Evolutionary conservation across 2,797 vertebrate genomes (phyloP).

Genomic region (Siniperca undulata): DNA sequence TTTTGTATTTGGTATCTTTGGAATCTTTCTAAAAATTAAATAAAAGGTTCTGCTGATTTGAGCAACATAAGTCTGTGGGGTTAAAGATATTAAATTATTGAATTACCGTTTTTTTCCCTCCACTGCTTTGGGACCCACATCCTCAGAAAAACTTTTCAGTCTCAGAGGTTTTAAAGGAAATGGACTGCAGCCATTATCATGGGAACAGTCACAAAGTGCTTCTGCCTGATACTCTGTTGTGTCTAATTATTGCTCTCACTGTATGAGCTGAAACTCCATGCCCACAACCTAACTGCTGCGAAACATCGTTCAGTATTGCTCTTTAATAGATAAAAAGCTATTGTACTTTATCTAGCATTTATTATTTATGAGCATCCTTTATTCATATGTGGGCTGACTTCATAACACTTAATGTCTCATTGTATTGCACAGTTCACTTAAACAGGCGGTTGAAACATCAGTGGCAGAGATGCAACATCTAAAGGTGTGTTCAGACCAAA

Average conservation of each 20-base stretch:
- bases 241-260: constrained; percentile 37
- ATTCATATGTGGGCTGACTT: constrained; percentile 7
- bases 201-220: constrained; percentile 25
- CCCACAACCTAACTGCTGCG: constrained; percentile 33
- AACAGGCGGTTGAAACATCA: not conserved
- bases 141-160: constrained; percentile 1
- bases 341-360: constrained; percentile 28
- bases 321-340: constrained; percentile 40
- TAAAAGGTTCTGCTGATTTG: not conserved
- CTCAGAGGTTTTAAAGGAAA: not conserved
- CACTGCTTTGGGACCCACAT: not conserved
- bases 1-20: not conserved
- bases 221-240: not conserved
- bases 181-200: constrained; percentile 3
- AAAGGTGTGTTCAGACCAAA: not conserved
- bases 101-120: not conserved
- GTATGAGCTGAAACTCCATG: constrained; percentile 9
- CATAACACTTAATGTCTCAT: constrained; percentile 21
- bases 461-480: not conserved
- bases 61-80: not conserved
- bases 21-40: not conserved
- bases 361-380: constrained; percentile 52
- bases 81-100: not conserved
- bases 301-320: constrained; percentile 69
- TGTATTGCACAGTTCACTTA: not conserved